A percentile compares a stretch with the other conserved stretches of the same genome.
phyloP scores from a whole-genome alignment of 1,140 invertebrate species.

The Notospermus geniculatus region DNA sequence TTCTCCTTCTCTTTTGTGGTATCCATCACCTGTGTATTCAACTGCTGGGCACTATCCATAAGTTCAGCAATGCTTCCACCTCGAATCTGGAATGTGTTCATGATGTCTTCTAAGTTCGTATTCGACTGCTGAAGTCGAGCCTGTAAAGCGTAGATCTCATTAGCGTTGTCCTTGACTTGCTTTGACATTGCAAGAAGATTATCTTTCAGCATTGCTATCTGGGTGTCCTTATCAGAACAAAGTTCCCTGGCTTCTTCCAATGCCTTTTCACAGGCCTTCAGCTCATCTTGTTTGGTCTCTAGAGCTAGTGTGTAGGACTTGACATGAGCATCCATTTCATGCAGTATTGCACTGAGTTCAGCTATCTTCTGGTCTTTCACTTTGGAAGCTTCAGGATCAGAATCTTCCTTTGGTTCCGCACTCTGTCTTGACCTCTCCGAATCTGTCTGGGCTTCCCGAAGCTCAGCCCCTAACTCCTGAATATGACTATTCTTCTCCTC shows the following conservation, averaged over 20 bases:
- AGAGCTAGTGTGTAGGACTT: neutral
- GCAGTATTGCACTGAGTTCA: neutral
- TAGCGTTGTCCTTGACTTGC: neutral
- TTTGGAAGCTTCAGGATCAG: neutral
- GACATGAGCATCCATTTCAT: slow-evolving; percentile 5
- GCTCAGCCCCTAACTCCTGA: no score
- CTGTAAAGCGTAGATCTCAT: slow-evolving; percentile 1
- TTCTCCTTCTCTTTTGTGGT: slow-evolving; percentile 1
- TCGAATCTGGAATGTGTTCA: neutral
- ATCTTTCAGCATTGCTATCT: neutral
- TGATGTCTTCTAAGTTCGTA: slow-evolving; percentile 1
- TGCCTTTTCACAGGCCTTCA: neutral
- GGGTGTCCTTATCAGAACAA: neutral
- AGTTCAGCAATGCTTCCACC: neutral
- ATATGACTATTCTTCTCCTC: no score
- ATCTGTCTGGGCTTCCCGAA: no score
- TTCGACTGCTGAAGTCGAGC: slow-evolving; percentile 1
- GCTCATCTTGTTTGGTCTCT: neutral
- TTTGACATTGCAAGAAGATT: neutral
- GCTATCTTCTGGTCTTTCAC: slow-evolving; percentile 4
- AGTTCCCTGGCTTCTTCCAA: no score
- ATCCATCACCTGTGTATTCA: slow-evolving; percentile 1
- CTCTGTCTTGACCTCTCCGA: no score
- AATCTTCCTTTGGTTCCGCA: no score
- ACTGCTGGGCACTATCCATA: neutral